Percentiles rank a stretch among this genome's conserved stretches.
Conservation (phyloP, 2,113 vertebrate genomes). For the Taxidea taxus region DNA sequence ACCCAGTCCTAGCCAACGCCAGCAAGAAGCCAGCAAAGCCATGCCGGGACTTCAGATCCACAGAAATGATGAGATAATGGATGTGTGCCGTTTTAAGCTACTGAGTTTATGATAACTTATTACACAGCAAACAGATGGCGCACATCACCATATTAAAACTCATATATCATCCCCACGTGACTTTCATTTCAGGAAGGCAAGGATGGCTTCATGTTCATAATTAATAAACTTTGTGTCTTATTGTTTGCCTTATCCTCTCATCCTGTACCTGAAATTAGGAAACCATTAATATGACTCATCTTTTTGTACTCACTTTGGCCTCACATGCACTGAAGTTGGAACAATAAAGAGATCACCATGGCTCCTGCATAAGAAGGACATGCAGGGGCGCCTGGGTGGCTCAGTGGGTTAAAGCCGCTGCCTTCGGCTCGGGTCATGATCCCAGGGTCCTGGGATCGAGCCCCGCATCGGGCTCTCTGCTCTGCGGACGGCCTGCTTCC, state of each 20-base stretch:
- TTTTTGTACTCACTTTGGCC: background rate
- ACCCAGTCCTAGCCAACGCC: background rate
- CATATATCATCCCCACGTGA: background rate
- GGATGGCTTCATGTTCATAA: background rate
- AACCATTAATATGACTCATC: background rate
- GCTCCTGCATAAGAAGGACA: background rate
- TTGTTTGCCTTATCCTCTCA: background rate
- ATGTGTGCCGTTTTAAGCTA: background rate
- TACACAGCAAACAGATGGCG: background rate
- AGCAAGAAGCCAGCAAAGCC: background rate
- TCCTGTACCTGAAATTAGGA: background rate
- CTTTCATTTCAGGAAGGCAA: background rate
- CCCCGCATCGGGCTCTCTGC: no score
- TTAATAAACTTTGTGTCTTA: background rate
- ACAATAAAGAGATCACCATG: background rate
- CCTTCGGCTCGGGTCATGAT: no score
- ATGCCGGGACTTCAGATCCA: background rate
- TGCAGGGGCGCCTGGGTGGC: no score
- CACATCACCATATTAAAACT: background rate
- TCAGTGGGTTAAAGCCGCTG: no score
- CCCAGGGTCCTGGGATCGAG: no score
- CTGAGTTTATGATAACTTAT: background rate
- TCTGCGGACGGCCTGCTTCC: no score
- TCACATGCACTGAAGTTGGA: background rate
- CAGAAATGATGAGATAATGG: background rate